phyloP scores from a whole-genome alignment of 2,113 vertebrate genomes.

The Melanotaenia duboulayi region DNA sequence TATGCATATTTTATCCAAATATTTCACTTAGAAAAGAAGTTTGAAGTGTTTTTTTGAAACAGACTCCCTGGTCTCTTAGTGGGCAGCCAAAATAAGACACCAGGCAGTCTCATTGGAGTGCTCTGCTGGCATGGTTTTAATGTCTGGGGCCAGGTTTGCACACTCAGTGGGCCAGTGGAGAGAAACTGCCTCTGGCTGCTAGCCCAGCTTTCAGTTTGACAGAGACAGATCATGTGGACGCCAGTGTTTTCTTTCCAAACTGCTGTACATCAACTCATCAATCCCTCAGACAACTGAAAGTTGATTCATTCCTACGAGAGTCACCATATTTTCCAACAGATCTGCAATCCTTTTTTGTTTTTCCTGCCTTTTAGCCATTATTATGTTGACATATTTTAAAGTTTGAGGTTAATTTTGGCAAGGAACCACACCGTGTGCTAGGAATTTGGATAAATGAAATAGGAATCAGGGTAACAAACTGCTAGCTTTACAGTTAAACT shows the following conservation, averaged over 20 bases:
- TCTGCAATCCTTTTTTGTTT: no score
- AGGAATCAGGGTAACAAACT: no score
- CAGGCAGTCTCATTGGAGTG: conserved; percentile 64
- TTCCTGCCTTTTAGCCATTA: no score
- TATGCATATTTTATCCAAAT: conserved; percentile 27
- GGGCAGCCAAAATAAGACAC: conserved; percentile 60
- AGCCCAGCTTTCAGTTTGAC: conserved; percentile 69
- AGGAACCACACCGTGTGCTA: no score
- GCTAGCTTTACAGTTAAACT: no score
- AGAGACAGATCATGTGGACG: conserved; percentile 71
- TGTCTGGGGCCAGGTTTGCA: conserved; percentile 53
- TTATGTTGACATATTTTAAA: no score
- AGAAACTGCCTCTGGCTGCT: conserved; percentile 62
- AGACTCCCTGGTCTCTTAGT: conserved; percentile 39
- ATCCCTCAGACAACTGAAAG: conserved; percentile 39
- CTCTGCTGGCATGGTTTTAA: conserved; percentile 36
- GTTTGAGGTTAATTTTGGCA: no score
- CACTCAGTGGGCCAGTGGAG: conserved; percentile 59
- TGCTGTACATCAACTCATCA: conserved; percentile 58
- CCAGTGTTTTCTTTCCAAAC: conserved; percentile 60
- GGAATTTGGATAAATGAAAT: no score
- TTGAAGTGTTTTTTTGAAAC: conserved; percentile 54
- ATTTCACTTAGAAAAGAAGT: conserved; percentile 38
- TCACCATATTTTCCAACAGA: no score
- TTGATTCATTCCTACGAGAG: conserved; percentile 1